Evolutionary conservation across 92 coral and sea anemone genomes (phyloP), one percentile per base, ranked within the genome.

Genomic region (Blastomussa wellsi): DNA sequence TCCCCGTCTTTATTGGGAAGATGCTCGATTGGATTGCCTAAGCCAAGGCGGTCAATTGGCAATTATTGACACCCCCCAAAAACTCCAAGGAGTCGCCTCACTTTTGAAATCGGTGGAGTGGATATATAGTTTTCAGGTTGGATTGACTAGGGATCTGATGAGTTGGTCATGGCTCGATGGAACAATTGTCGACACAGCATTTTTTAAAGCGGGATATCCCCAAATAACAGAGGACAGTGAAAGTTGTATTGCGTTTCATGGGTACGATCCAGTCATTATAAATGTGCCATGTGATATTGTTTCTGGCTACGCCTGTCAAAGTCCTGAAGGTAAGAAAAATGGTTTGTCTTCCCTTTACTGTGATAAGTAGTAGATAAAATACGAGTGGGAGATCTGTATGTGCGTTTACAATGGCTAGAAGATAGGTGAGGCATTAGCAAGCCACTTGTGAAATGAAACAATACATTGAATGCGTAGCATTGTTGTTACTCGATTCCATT

Each of bases 101-200:
- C 60, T 75, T 28, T 39, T 75, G 39, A 4, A 2, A 49, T 47
- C 62, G 24, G 29, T 70, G 28, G 0, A 75, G 79, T 28, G 59
- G 60, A 17, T 17, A 29, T 28, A 47, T 75, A 31, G 3, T 7
- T 75, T 75, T 13, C 36, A 47, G 42, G 29, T 75, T 51, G 79
- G 79, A 26, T 32, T 75, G 11, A 20, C 49, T 5, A 75, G 79
- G 36, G 62, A 75, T 49, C 3, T 49, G 39, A 6, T 28, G 14
- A 75, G 65, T 29, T 75, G 79, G 79, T 75, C 64, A 47, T 75
- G 79, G 79, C 36, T 75, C 3, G 79, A 47, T 75, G 79, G 79
- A 75, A 28, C 60, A 31, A 14, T 14, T 13, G 60, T 75, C 24
- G 79, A 75, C 41, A 16, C n/a, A 51, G 28, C 60, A 36, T 32